phyloP scores from a whole-genome alignment of 2,888 invertebrate species.

The Heliconius charithonia region DNA sequence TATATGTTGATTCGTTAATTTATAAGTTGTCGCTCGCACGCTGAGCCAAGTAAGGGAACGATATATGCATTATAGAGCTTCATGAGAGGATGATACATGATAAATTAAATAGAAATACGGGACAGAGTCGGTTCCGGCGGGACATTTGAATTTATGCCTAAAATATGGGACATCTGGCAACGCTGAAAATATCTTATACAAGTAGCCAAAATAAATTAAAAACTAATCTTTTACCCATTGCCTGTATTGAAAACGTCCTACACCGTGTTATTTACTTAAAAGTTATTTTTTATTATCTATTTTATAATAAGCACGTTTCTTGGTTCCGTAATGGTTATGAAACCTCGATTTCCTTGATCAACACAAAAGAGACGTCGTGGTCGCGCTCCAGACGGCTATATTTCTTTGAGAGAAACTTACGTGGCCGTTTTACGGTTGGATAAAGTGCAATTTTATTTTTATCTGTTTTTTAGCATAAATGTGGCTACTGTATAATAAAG shows the following conservation, averaged over 20 bases:
- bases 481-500: not conserved
- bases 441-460: slow-evolving; percentile 24
- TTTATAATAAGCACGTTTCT: slow-evolving; percentile 35
- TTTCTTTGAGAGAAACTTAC: slow-evolving; percentile 35
- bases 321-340: slow-evolving; percentile 56
- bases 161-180: too few species aligned
- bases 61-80: too few species aligned
- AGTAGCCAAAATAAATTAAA: not conserved
- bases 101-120: too few species aligned
- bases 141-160: too few species aligned
- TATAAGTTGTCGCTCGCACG: too few species aligned
- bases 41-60: too few species aligned
- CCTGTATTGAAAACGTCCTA: slow-evolving; percentile 20
- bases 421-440: slow-evolving; percentile 40
- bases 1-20: too few species aligned
- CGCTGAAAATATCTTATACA: too few species aligned
- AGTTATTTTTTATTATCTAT: slow-evolving; percentile 14
- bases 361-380: slow-evolving; percentile 57
- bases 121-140: too few species aligned
- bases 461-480: not conserved
- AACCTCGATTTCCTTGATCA: slow-evolving; percentile 64
- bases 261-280: slow-evolving; percentile 27
- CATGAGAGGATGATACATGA: too few species aligned
- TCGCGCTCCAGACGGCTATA: slow-evolving; percentile 46
- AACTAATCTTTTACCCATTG: not conserved